Conservation (phyloP, 2,797 vertebrate species). For the Leucoraja ocellata region DNA sequence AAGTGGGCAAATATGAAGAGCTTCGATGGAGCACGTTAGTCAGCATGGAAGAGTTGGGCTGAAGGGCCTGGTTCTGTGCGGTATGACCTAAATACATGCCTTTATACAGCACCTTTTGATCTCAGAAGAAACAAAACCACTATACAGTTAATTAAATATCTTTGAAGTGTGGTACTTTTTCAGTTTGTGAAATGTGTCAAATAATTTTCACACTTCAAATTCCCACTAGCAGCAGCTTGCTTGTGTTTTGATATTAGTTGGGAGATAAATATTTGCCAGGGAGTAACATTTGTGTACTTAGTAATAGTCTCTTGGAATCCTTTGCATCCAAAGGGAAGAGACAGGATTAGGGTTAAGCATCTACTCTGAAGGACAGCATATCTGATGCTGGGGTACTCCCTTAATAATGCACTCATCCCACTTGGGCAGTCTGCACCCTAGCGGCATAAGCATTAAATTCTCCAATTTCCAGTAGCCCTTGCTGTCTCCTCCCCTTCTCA, state of each 20-base stretch:
- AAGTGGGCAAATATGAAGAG: no score
- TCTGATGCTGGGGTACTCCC: neutral
- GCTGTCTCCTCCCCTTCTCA: no score
- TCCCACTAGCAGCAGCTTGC: neutral
- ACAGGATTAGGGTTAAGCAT: neutral
- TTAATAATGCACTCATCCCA: neutral
- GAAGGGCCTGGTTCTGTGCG: no score
- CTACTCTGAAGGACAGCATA: neutral
- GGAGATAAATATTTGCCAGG: neutral
- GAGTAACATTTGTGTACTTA: neutral
- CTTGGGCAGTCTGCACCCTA: no score
- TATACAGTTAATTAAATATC: neutral
- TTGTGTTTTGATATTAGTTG: neutral
- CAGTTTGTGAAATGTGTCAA: neutral
- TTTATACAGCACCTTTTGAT: neutral
- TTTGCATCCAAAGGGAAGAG: neutral
- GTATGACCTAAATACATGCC: neutral
- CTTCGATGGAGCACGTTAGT: no score
- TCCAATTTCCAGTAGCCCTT: no score
- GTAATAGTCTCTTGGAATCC: neutral
- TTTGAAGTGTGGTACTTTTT: neutral
- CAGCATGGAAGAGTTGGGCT: no score
- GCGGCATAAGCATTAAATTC: no score
- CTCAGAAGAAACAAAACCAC: neutral
- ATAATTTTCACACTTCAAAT: neutral